Evolutionary conservation across 2,113 vertebrate species (phyloP), one percentile per base, ranked within the genome.

Genomic region (Hippolais icterina): DNA sequence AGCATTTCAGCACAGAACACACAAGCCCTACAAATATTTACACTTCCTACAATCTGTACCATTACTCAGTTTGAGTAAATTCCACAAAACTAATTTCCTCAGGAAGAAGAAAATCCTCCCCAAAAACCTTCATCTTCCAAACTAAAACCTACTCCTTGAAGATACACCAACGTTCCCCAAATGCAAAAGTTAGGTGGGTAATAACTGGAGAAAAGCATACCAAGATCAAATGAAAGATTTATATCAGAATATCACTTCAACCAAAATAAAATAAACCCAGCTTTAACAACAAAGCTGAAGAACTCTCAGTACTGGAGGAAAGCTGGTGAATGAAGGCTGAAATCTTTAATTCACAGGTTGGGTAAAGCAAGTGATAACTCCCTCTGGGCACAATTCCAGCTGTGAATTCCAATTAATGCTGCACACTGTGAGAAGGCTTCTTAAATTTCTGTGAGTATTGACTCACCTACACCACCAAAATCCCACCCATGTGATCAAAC

Each of bases 21-120:
- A 61, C 19, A 57, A 70, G 35, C 72, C 29, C 19, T 60, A 44
- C 82, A 91, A 91, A 87, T 84, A 93, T 85, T 89, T 79, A 66
- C 25, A 54, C 50, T 87, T 74, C 27, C 56, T 49, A 27, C 24
- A 59, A 52, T 52, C 33, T 64, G 35, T 15, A 46, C 42, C 57
- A 15, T 61, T 59, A 87, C 49, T 63, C 65, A 54, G 39, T 47
- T 35, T 35, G 54, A 82, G 35, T 50, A 66, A 83, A 81, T 47
- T 16, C 74, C 60, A 70, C 39, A 61, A n/a, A 76, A 61, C 11
- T 50, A 0, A 87, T 60, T 89, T 88, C 53, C 57, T 64, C 7
- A 35, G 50, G 50, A 69, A 41, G n/a, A 4, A 31, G 23, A 10
- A 65, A 87, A 28, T 11, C 33, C 13, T 56, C 37, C n/a, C 24